Percentiles rank a stretch among this genome's conserved stretches.
Evolutionary conservation across 1,140 invertebrate genomes (phyloP).

Genomic region (Portunus trituberculatus): DNA sequence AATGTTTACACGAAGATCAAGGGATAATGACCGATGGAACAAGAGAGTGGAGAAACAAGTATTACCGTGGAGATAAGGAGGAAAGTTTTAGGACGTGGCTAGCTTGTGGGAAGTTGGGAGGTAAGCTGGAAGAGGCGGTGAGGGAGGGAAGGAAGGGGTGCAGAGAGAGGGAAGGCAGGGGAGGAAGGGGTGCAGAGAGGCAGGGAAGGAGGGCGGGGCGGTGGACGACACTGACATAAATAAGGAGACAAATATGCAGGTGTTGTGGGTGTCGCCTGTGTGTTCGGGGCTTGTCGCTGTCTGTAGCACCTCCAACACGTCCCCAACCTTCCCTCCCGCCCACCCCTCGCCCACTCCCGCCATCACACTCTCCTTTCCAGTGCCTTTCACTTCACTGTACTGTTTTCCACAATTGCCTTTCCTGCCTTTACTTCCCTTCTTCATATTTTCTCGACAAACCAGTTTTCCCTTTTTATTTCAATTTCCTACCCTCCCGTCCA

Average conservation of each 20-base stretch:
- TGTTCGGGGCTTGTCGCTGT: neutral
- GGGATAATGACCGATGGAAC: neutral
- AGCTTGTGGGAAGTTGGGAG: slow-evolving; percentile 6
- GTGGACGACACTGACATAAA: slow-evolving; percentile 23
- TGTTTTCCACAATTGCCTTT: neutral
- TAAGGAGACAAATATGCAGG: slow-evolving; percentile 42
- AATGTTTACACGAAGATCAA: neutral
- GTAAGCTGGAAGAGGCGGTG: neutral
- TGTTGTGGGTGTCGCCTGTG: slow-evolving; percentile 16
- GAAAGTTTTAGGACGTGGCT: neutral
- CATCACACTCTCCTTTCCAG: neutral
- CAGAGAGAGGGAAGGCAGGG: neutral
- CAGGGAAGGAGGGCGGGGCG: neutral
- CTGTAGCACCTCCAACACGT: neutral
- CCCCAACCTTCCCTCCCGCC: neutral
- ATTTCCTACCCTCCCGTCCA: neutral
- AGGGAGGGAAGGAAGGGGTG: neutral
- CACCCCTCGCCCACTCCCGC: neutral
- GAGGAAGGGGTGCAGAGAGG: neutral
- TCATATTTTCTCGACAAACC: neutral
- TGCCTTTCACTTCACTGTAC: neutral
- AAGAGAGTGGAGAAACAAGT: neutral
- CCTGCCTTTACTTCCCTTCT: neutral
- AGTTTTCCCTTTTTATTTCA: neutral
- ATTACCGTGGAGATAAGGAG: neutral